phyloP scores from a whole-genome alignment of 2,888 invertebrate species.

The Spilosoma lubricipeda region DNA sequence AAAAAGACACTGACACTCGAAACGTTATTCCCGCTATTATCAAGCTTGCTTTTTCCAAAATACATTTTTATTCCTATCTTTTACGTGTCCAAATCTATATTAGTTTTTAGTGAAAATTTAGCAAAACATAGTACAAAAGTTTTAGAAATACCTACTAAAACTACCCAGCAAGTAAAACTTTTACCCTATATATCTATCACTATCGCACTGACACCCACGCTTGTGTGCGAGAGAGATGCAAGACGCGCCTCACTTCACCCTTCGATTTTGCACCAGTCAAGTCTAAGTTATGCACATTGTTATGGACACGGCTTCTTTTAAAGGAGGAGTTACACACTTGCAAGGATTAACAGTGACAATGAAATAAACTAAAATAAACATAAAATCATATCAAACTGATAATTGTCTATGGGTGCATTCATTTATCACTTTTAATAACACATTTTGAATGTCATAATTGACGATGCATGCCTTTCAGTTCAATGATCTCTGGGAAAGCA shows the following conservation, averaged over 20 bases:
- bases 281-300: conserved; percentile 43
- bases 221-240: conserved; percentile 70
- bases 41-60: conserved; percentile 71
- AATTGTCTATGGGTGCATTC: not conserved
- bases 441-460: conserved; percentile 11
- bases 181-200: conserved; percentile 83
- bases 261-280: conserved; percentile 72
- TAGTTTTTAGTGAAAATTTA: conserved; percentile 83
- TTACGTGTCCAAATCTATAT: conserved; percentile 83
- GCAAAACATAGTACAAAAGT: conserved; percentile 87
- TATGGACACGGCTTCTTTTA: conserved; percentile 43
- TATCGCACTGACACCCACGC: conserved; percentile 76
- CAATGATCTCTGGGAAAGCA: not conserved
- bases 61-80: conserved; percentile 66
- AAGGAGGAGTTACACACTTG: conserved; percentile 31
- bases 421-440: not conserved
- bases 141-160: conserved; percentile 84
- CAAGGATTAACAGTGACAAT: conserved; percentile 5
- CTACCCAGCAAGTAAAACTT: conserved; percentile 83
- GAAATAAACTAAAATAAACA: not conserved
- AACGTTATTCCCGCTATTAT: conserved; percentile 62
- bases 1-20: conserved; percentile 50
- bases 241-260: conserved; percentile 56
- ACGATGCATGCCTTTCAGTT: conserved; percentile 8
- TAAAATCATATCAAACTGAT: not conserved